Base-by-base conservation (phyloP, 2,888 invertebrate species). In the Neocrepidodera transversa region DNA sequence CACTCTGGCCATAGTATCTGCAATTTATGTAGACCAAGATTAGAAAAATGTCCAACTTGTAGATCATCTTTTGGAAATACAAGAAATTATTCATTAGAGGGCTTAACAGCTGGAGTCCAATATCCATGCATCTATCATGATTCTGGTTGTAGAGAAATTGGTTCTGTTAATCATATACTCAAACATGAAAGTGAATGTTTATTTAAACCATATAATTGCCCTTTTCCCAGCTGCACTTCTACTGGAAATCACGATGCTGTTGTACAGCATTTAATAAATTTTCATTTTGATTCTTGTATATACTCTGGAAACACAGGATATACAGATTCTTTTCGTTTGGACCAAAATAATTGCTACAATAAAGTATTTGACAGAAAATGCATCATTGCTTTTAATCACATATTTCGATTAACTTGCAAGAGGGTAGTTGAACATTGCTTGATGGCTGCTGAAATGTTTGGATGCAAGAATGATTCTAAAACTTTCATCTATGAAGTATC, bases 1-100 rank as follows among this genome's bases (percentile, higher is more conserved):
- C 68, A 73, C 45, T 68, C 71, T 13, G 76, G 77, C 0, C 77
- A 77, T 58, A 76, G 76, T 48, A 65, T 77, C 23, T 77, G 77
- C 60, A 73, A 72, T 59, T 62, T 64, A 14, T 77, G 77, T 52
- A 66, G 71, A 11, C 73, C 74, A 8, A 70, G 73, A 56, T 48
- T 76, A 20, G 71, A 71, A 17, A 72, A 71, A 47, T 77, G 77
- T 49, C 77, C 77, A 7, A 75, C 71, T 1, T 77, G 77, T 43
- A 65, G 75, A 35, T 67, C 70, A 1, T 62, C 67, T 17, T 75
- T 75, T 62, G 76, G 75, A 28, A 73, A 66, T 45, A 76, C 74
- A 0, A 62, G 77, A 40, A 77, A 77, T 62, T 77, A 73, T 58
- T 70, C 73, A 1, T 62, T 77, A 38, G 77, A 77, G 68, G 71